These are phyloP conservation scores for Mya arenaria DNA, from an alignment of 1,140 invertebrate genomes.

Conservation along the genomic window DNA sequence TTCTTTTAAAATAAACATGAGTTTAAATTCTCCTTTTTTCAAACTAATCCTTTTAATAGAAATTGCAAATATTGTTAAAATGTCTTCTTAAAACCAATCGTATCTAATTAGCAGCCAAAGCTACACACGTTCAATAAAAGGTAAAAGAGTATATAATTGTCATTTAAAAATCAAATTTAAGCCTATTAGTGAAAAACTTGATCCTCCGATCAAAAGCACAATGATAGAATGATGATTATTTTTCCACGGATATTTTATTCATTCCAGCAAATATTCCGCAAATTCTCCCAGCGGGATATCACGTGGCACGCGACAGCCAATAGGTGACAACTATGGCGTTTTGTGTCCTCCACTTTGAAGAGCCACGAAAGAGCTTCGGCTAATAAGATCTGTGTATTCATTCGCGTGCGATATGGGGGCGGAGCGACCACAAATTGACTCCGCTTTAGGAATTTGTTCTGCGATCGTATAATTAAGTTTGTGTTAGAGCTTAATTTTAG, in stretches of 20 bases:
- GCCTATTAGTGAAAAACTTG: constrained; percentile 42
- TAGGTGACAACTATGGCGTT: constrained; percentile 38
- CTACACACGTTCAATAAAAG: no score
- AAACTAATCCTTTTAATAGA: no score
- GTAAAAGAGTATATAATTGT: constrained; percentile 53
- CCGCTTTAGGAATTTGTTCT: no score
- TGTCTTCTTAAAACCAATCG: no score
- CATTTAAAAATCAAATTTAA: constrained; percentile 58
- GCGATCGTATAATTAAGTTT: no score
- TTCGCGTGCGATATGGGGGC: constrained; percentile 37
- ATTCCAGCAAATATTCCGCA: constrained; percentile 50
- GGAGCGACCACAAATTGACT: constrained; percentile 41
- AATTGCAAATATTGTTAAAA: no score
- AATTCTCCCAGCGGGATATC: constrained; percentile 42
- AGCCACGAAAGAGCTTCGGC: constrained; percentile 26
- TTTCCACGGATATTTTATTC: constrained; percentile 57
- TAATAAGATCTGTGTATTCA: constrained; percentile 46
- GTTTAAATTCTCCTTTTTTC: no score
- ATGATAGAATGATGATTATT: constrained; percentile 45
- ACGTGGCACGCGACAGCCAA: constrained; percentile 55
- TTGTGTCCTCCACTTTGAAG: constrained; percentile 36
- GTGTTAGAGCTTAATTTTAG: no score
- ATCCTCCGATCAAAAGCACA: constrained; percentile 52
- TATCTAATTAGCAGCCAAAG: no score
- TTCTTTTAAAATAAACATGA: no score